Evolutionary conservation across 2,797 vertebrate genomes (phyloP).

Genomic region (Acanthurus lineatus): DNA sequence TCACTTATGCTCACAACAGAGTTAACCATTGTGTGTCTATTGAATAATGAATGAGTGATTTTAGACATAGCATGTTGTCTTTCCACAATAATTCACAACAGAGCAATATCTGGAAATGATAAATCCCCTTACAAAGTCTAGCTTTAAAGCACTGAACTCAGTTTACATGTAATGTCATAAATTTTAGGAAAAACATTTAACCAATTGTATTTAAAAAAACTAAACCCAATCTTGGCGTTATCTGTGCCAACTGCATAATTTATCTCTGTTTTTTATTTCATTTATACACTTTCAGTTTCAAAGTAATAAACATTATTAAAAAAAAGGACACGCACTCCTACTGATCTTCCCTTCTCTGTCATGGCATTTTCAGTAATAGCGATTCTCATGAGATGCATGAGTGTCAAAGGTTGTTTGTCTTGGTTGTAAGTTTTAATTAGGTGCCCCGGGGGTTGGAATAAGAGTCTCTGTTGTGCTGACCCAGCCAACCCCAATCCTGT

Average conservation of each 20-base stretch:
- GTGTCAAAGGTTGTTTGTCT: conserved; percentile 76
- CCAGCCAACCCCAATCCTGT: conserved; percentile 79
- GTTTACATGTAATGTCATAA: neutral
- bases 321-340: conserved; percentile 13
- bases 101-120: neutral
- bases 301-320: conserved; percentile 17
- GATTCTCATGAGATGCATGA: conserved; percentile 56
- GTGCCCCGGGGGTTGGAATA: conserved; percentile 76
- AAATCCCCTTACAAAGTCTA: neutral
- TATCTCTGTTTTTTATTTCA: neutral
- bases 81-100: neutral
- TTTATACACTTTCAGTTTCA: conserved; percentile 7
- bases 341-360: conserved; percentile 51
- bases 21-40: neutral
- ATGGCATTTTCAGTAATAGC: conserved; percentile 60
- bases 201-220: neutral
- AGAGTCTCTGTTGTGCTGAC: conserved; percentile 77
- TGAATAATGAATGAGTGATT: neutral
- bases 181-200: neutral
- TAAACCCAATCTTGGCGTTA: neutral
- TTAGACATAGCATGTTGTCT: conserved; percentile 4
- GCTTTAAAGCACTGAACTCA: neutral
- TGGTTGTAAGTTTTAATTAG: conserved; percentile 81
- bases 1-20: neutral
- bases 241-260: neutral